A percentile compares a stretch with the other conserved stretches of the same genome.
Evolutionary conservation across 2,888 invertebrate genomes (phyloP).

Genomic region (Ochlodes sylvanus): DNA sequence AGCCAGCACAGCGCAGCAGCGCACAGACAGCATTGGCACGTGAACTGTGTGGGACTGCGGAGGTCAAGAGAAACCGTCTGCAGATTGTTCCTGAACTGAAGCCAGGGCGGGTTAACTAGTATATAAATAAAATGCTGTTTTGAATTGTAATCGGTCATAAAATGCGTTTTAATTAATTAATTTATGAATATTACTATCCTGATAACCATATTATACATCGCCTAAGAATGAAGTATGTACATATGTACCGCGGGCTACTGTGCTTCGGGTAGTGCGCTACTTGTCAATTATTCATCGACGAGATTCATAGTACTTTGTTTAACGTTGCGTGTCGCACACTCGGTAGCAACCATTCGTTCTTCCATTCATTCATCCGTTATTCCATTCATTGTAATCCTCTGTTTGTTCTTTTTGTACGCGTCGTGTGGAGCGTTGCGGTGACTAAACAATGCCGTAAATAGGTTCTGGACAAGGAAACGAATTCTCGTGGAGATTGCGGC

Average conservation of each 20-base stretch:
- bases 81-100: too few relatives aligned
- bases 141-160: too few relatives aligned
- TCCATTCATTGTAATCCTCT: background rate
- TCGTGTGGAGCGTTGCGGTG: background rate
- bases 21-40: background rate
- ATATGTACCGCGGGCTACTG: too few relatives aligned
- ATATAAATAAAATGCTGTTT: too few relatives aligned
- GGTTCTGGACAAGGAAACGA: background rate
- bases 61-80: too few relatives aligned
- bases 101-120: too few relatives aligned
- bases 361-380: background rate
- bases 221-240: background rate
- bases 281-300: background rate
- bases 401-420: background rate
- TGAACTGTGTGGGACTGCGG: background rate
- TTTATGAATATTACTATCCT: too few relatives aligned
- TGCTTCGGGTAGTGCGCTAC: background rate
- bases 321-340: background rate
- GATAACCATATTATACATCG: too few relatives aligned
- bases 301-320: constrained; percentile 1
- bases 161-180: too few relatives aligned
- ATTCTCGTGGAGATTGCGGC: background rate
- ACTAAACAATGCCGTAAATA: background rate
- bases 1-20: too few relatives aligned
- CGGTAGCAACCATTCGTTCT: background rate